Evolutionary conservation across 2,888 invertebrate genomes (phyloP).

Genomic region (Morpho achilles): DNA sequence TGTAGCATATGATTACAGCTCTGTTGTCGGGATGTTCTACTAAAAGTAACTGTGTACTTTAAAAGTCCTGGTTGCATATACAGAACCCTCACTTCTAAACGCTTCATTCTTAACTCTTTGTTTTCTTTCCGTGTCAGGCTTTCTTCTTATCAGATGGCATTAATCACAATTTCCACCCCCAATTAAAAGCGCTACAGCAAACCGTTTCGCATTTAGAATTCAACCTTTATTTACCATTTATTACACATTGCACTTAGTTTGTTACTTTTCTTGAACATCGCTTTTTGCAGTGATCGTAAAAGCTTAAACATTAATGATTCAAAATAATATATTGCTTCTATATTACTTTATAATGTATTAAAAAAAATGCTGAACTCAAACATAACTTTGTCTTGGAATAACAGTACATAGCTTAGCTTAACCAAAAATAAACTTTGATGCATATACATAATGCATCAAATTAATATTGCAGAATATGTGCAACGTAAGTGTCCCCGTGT

Average conservation of each 20-base stretch:
- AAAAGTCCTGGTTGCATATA: background rate
- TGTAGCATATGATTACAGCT: no score
- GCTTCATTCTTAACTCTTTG: conserved; percentile 11
- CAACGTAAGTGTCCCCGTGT: no score
- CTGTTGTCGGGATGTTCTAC: no score
- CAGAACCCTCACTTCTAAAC: conserved; percentile 7
- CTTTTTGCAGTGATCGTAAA: conserved; percentile 55
- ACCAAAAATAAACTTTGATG: no score
- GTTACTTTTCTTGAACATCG: conserved; percentile 51
- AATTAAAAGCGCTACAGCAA: conserved; percentile 65
- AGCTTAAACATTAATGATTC: conserved; percentile 6
- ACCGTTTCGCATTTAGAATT: conserved; percentile 40
- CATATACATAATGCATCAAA: no score
- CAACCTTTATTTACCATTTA: conserved; percentile 51
- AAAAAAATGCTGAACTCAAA: no score
- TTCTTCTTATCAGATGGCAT: conserved; percentile 70
- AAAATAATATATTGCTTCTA: conserved; percentile 46
- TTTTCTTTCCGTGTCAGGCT: conserved; percentile 56
- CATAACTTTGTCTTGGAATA: no score
- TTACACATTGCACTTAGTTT: conserved; percentile 55
- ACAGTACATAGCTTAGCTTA: no score
- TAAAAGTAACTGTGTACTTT: no score
- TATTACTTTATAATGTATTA: conserved; percentile 22
- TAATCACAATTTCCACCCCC: conserved; percentile 77
- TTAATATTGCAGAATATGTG: no score